These are phyloP conservation scores for Micronycteris hirsuta DNA, from an alignment of 2,113 vertebrate species.

Conservation along the genomic window DNA sequence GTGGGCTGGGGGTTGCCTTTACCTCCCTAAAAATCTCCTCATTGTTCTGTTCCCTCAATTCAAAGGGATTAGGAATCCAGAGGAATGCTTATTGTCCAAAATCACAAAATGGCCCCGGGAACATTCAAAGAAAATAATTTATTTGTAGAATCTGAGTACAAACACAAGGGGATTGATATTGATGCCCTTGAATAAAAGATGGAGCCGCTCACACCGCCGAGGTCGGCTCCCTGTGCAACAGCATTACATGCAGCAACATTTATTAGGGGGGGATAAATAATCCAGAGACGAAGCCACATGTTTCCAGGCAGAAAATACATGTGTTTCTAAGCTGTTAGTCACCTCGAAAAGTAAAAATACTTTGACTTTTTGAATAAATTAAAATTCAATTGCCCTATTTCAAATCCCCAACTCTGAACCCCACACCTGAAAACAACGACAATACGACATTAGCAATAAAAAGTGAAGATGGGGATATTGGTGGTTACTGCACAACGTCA, in stretches of 20 bases:
- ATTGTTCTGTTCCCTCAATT: constrained; percentile 4
- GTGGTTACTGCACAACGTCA: fast-evolving
- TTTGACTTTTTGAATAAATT: background rate
- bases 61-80: background rate
- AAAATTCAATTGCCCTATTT: background rate
- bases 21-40: background rate
- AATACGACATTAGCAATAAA: background rate
- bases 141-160: constrained; percentile 34
- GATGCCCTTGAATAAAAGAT: constrained; percentile 54
- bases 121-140: constrained; percentile 46
- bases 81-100: background rate
- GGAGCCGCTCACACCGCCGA: background rate
- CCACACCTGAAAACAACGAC: background rate
- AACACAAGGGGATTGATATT: background rate
- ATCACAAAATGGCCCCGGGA: constrained; percentile 41
- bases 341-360: background rate
- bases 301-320: constrained; percentile 16
- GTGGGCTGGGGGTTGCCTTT: background rate
- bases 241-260: background rate
- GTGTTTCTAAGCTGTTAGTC: background rate
- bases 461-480: background rate
- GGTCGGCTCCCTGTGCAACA: background rate
- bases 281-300: constrained; percentile 19
- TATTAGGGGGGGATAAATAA: background rate
- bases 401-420: background rate